These are phyloP conservation scores for Euphonia xanthogaster DNA, from an alignment of 2,797 vertebrate genomes.

Conservation along the genomic window DNA sequence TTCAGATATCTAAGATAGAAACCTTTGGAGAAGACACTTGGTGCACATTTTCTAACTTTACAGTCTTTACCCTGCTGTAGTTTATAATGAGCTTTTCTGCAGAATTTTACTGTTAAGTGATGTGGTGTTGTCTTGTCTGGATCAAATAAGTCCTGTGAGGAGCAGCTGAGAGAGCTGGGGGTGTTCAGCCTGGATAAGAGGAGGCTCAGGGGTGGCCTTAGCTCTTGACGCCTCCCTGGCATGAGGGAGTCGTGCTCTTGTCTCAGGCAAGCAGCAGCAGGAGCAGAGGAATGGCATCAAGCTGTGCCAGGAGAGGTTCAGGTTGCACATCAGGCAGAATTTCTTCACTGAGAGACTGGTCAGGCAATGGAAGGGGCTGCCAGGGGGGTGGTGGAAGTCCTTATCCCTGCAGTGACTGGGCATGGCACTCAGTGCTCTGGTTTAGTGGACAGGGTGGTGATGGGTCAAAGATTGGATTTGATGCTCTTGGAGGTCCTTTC, in stretches of 20 bases:
- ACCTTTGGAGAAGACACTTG: not conserved
- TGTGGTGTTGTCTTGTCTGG: not conserved
- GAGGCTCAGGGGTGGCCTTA: not conserved
- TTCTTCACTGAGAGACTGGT: not conserved
- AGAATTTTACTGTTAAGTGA: not conserved
- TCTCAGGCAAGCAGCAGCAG: not conserved
- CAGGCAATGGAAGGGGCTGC: not conserved
- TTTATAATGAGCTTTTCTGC: not conserved
- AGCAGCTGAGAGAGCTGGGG: not conserved
- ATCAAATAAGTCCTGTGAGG: not conserved
- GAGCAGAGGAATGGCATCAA: not conserved
- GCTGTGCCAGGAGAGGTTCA: not conserved
- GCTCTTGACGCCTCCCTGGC: not conserved
- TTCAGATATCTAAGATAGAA: not conserved
- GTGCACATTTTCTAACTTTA: not conserved
- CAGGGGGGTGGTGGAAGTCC: not conserved
- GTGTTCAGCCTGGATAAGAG: not conserved
- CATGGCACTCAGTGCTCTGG: not conserved
- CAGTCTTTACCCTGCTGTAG: not conserved
- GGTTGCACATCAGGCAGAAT: not conserved
- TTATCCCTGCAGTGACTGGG: not conserved
- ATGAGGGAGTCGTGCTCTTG: rapidly evolving
- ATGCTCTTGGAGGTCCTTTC: not conserved
- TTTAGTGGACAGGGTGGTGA: not conserved
- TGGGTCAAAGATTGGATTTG: not conserved